Evolutionary conservation across 1,140 invertebrate species (phyloP).

Genomic region (Lerema accius): DNA sequence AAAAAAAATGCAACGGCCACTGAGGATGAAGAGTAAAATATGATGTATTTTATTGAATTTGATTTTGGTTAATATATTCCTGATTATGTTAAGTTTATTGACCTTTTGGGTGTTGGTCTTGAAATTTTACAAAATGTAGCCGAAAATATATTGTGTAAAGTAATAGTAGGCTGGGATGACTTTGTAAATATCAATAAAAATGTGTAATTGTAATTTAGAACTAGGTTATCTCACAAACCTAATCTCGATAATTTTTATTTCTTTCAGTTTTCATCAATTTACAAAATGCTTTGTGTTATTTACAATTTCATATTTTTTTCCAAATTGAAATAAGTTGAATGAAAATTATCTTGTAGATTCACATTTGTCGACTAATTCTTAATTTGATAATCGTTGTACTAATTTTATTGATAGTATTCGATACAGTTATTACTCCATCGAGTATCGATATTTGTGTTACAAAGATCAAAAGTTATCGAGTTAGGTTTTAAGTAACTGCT

Average conservation of each 20-base stretch:
- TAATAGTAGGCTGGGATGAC: constrained; percentile 29
- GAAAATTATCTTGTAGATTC: no score
- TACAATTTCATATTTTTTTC: no score
- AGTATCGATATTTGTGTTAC: no score
- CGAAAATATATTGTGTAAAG: constrained; percentile 9
- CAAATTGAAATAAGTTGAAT: no score
- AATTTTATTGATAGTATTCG: no score
- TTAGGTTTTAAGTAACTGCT: neutral
- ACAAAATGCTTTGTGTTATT: no score
- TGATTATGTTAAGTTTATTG: no score
- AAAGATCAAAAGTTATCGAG: constrained; percentile 20
- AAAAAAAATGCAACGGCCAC: neutral
- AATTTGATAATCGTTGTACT: no score
- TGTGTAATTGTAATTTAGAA: constrained; percentile 37
- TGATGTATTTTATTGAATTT: neutral
- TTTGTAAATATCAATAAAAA: constrained; percentile 74
- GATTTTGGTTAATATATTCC: no score
- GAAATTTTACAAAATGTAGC: constrained; percentile 8
- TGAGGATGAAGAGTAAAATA: neutral
- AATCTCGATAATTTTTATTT: constrained; percentile 13
- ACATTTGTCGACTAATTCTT: no score
- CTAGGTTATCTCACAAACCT: neutral
- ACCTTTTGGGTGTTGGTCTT: constrained; percentile 11
- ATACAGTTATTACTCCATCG: no score
- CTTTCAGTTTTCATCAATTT: neutral